Evolutionary conservation across 2,888 invertebrate genomes (phyloP), one percentile per base, ranked within the genome.

Genomic region (Candidula unifasciata): DNA sequence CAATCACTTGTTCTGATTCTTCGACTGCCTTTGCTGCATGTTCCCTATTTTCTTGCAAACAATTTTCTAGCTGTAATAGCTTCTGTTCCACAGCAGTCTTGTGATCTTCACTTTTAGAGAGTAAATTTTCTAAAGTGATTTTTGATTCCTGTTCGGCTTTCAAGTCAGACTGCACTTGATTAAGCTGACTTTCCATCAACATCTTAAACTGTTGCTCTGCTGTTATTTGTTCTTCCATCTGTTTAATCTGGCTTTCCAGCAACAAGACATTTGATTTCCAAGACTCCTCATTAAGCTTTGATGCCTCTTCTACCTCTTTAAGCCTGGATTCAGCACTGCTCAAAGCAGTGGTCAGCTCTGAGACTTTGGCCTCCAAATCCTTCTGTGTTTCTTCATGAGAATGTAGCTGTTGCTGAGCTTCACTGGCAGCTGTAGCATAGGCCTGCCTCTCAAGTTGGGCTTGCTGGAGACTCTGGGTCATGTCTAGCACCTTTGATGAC

Each of bases 361-460:
- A 8, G n/a, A 83, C 54, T 21, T 54, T 33, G 33, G 69, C 54
- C 27, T 83, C 57, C 24, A 33, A 21, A 13, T 33, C 30, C 13
- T 44, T 54, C 44, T 30, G 74, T 13, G 37, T 66, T 24, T 86
- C 86, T 66, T 86, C 84, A 27, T 84, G 35, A 37, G 71, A 64
- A 30, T 86, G 83, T 18, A 88, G 60, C 80, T 87, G 84, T 18
- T 27, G 71, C 79, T 88, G 85, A 2, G 87, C 84, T 10, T 37
- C 52, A 24, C 85, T 83, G 0, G 81, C 86, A 35, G 73, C 79
- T 33, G 84, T 71, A 0, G 85, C 87, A 80, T 88, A 85, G 2
- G 33, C 57, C 83, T 83, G 86, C 13, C 82, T 68, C 79, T 88
- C 87, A 21, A 69, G 64, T 30, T 66, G 83, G 33, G 82, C 82